These are phyloP conservation scores for Leptopilina myrica DNA, from an alignment of 2,888 invertebrate species.

Conservation along the genomic window DNA sequence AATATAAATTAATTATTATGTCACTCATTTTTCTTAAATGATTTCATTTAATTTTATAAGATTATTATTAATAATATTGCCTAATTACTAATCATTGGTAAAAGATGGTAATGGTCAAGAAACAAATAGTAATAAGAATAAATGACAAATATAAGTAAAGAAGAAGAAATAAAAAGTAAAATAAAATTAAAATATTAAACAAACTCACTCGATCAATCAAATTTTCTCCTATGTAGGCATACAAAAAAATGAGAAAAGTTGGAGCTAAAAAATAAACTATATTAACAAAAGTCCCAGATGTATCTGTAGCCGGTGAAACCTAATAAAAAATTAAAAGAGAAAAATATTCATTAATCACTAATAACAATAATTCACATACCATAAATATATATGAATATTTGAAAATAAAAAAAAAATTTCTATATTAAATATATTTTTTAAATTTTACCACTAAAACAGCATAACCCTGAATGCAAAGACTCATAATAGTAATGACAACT, in stretches of 20 bases:
- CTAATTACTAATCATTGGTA: too few species aligned
- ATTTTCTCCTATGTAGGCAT: neutral
- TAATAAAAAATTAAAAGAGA: neutral
- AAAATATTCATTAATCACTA: neutral
- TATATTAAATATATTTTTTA: neutral
- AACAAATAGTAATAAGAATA: too few species aligned
- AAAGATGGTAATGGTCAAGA: too few species aligned
- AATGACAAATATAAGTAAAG: too few species aligned
- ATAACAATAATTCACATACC: too few species aligned
- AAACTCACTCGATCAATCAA: neutral
- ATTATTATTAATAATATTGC: too few species aligned
- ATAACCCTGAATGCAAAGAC: neutral
- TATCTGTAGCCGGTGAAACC: neutral
- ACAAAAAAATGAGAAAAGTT: neutral
- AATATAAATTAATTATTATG: too few species aligned
- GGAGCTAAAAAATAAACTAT: neutral
- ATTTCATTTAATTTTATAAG: too few species aligned
- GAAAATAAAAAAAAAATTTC: neutral
- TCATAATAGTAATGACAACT: neutral
- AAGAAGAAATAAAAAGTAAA: too few species aligned
- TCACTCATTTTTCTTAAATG: too few species aligned
- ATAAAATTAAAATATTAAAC: neutral
- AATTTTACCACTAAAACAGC: neutral
- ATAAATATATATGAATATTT: too few species aligned
- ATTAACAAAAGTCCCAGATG: neutral